Evolutionary conservation across 2,797 vertebrate species (phyloP).

Genomic region (Onychomys torridus): DNA sequence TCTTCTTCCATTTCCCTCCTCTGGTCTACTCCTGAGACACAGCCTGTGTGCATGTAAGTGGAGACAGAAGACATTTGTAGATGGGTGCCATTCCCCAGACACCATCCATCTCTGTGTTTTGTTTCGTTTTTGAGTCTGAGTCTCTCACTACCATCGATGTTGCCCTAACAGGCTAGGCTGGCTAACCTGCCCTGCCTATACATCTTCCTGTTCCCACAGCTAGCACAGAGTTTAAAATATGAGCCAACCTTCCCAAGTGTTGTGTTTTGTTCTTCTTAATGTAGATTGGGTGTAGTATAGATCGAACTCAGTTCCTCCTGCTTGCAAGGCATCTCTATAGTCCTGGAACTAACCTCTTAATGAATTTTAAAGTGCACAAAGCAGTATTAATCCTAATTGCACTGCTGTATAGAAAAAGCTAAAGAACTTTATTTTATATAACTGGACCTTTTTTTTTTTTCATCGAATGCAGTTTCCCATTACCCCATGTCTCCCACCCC

Average conservation of each 20-base stretch:
- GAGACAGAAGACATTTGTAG: not conserved
- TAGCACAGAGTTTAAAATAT: not conserved
- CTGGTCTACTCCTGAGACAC: not conserved
- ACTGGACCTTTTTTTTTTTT: not conserved
- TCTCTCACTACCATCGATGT: not conserved
- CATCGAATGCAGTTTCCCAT: too few species aligned
- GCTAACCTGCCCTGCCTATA: not conserved
- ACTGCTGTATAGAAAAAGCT: not conserved
- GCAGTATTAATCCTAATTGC: not conserved
- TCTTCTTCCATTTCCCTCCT: not conserved
- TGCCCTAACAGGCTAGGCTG: too few species aligned
- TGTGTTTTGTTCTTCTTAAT: not conserved
- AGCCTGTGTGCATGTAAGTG: not conserved
- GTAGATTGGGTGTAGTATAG: not conserved
- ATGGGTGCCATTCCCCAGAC: not conserved
- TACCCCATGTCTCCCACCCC: not conserved
- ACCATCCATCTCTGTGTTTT: not conserved
- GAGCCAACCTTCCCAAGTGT: too few species aligned
- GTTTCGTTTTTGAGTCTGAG: not conserved
- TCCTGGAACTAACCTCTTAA: not conserved
- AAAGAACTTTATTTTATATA: not conserved
- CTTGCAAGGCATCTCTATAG: not conserved
- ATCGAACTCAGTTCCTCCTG: not conserved
- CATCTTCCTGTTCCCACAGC: not conserved
- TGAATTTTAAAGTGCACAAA: not conserved